Base-by-base conservation (phyloP, 2,113 vertebrate genomes). In the Istiophorus platypterus region DNA sequence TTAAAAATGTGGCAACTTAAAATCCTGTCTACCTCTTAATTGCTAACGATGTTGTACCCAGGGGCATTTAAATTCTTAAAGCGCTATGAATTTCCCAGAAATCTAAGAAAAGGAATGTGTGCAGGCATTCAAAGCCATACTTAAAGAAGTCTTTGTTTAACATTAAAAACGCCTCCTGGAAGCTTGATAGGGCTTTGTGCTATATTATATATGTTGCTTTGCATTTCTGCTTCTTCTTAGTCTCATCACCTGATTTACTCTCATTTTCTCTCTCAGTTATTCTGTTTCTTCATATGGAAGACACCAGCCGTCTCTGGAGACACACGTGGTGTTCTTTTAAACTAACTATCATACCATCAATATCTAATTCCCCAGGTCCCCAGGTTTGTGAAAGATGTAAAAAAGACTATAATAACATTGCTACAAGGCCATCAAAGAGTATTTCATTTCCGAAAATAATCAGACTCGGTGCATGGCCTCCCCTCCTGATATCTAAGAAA, bases 41-140 rank as follows among this genome's bases (percentile, higher is more conserved):
- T 73, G 51, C 49, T 51, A 37, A 58, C 2, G 5, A 72, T 71
- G 63, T 78, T 72, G 42, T 26, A 62, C 72, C 61, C 29, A 4
- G 31, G 39, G 81, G 65, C 56, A 62, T 75, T 72, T 34, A 13
- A 12, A 78, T 85, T 29, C 87, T 85, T 79, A 81, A 84, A 69
- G 57, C 0, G 15, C 42, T 68, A 26, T 2, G 6, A 49, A 78
- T 74, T 86, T 77, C 81, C 80, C n/a, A 9, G 67, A 69, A 17
- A 0, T 85, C 82, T 75, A 57, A 34, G 41, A 77, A 70, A 56
- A n/a, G 12, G 22, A 74, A 78, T 77, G 51, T 68, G 45, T 59
- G 6, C 31, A 45, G 37, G 57, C 49, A 54, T 72, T 67, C 61
- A 54, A 45, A 42, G 70, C 8, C 7, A 39, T 31, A 47, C 3